Base-by-base conservation (phyloP, 2,888 invertebrate genomes). In the Melolontha melolontha region DNA sequence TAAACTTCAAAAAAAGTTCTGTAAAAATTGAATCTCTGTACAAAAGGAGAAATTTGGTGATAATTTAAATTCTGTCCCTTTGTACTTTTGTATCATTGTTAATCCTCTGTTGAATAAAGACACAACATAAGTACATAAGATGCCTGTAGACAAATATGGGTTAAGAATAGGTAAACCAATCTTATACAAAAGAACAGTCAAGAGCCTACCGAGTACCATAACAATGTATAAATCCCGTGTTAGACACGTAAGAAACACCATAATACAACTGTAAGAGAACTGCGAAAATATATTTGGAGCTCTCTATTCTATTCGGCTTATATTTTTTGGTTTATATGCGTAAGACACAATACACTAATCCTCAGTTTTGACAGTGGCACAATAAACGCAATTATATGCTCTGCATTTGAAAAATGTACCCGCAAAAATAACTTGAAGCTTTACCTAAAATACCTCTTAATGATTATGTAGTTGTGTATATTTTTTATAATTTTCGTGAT, bases 361-460 rank as follows among this genome's bases (percentile, higher is more conserved):
- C 80, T 68, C 70, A 81, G 82, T 83, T 83, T 80, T 83, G 83
- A 82, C 83, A 82, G 80, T 77, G 71, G 71, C 75, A 82, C 82
- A 83, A 83, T 81, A 78, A 75, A 71, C 59, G 79, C 81, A 83
- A 83, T 83, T 83, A 82, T 77, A 34, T 34, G 34, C 34, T 34
- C 34, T 34, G 8, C 1, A 34, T 34, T 34, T 34, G 34, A 34
- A 34, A 6, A 34, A 8, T 34, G 34, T 34, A 34, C 6, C 1
- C 34, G 34, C 7, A 34, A 34, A 29, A 34, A 34, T 34, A 6
- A 34, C 34, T 6, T 6, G 6, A 6, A 34, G 1, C 4, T 29
- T 10, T 34, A 34, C 34, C 34, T n/a, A 8, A 34, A 34, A 34
- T 34, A 34, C 5, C 34, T 34, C 1, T 8, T 34, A 34, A 6